A percentile compares a stretch with the other conserved stretches of the same genome.
These are phyloP conservation scores for Corythornis vintsioides DNA, from an alignment of 2,113 vertebrate genomes.

Conservation along the genomic window DNA sequence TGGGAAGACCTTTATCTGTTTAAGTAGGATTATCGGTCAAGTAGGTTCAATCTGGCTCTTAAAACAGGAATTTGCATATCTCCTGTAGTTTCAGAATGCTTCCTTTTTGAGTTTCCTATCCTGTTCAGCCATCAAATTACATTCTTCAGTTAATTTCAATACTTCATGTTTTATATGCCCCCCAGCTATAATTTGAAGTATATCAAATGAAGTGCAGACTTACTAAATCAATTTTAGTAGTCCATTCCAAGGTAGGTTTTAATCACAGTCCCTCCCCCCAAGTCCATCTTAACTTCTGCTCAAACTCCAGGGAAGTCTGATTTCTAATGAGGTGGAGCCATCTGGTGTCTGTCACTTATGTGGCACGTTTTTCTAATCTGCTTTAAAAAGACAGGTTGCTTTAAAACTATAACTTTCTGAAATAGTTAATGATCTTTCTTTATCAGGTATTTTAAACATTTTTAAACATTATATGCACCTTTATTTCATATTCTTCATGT, in stretches of 20 bases:
- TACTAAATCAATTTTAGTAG: not conserved
- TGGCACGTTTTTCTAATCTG: not conserved
- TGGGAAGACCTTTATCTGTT: not conserved
- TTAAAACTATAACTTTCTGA: not conserved
- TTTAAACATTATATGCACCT: not conserved
- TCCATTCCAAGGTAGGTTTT: not conserved
- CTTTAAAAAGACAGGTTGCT: not conserved
- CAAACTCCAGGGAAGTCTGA: not conserved
- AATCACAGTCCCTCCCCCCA: not conserved
- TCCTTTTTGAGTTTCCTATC: not conserved
- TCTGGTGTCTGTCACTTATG: constrained; percentile 45
- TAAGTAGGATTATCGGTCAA: not conserved
- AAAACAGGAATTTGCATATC: not conserved
- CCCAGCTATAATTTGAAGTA: not conserved
- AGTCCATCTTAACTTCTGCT: not conserved
- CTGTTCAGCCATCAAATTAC: not conserved
- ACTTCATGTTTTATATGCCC: not conserved
- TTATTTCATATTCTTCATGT: not conserved
- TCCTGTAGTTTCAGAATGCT: not conserved
- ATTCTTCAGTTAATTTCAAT: not conserved
- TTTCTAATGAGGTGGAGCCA: constrained; percentile 60
- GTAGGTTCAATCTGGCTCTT: not conserved
- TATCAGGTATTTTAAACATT: not conserved
- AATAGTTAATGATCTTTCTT: not conserved
- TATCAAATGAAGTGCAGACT: not conserved